These are phyloP conservation scores for Plagiodera versicolora DNA, from an alignment of 2,888 invertebrate species.

Conservation along the genomic window DNA sequence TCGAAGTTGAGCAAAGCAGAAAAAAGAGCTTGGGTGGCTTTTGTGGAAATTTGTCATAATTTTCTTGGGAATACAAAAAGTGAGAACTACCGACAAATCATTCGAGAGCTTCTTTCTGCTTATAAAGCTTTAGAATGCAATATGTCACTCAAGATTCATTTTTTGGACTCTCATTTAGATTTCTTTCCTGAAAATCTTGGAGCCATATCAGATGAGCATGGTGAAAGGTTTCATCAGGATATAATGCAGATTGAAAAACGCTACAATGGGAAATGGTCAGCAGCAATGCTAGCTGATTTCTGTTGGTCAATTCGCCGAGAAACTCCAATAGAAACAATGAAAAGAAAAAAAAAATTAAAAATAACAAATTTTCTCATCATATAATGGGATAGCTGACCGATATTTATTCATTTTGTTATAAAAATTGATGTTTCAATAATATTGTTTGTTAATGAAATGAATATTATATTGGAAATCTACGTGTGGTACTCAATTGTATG, in stretches of 20 bases:
- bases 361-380: not conserved
- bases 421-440: not conserved
- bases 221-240: too few relatives aligned
- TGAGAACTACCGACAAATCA: conserved; percentile 7
- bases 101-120: not conserved
- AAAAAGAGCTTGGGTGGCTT: not conserved
- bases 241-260: too few relatives aligned
- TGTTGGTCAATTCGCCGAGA: conserved; percentile 2
- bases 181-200: too few relatives aligned
- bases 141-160: conserved; percentile 20
- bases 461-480: not conserved
- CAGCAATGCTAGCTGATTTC: too few relatives aligned
- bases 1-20: too few relatives aligned
- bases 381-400: too few relatives aligned
- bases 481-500: too few relatives aligned
- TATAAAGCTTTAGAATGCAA: conserved; percentile 18
- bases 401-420: not conserved
- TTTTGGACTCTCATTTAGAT: conserved; percentile 15
- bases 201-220: conserved; percentile 9
- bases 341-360: conserved; percentile 4
- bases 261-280: too few relatives aligned
- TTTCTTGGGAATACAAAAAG: conserved; percentile 3
- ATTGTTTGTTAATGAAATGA: not conserved
- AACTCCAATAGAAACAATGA: conserved; percentile 12
- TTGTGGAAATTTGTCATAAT: too few relatives aligned